Evolutionary conservation across 1,140 invertebrate species (phyloP).

Genomic region (Orussus abietinus): DNA sequence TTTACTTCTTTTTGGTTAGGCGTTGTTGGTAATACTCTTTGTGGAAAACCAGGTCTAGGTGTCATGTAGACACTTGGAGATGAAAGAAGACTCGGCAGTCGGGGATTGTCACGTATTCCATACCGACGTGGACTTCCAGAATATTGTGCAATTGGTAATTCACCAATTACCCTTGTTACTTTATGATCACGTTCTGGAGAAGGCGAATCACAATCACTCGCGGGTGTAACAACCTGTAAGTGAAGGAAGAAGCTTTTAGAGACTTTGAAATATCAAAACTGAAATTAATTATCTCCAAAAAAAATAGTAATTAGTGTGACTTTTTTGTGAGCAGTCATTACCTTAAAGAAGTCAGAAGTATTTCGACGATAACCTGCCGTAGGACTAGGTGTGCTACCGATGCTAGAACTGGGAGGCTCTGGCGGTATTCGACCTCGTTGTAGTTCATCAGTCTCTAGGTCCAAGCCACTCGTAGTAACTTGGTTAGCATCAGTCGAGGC

Average conservation of each 20-base stretch:
- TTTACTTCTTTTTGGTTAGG: conserved; percentile 48
- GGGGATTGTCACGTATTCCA: conserved; percentile 61
- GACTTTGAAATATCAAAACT: too few species aligned
- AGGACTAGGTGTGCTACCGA: conserved; percentile 49
- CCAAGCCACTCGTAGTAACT: conserved; percentile 28
- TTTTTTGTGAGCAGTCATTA: conserved; percentile 22
- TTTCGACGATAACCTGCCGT: conserved; percentile 49
- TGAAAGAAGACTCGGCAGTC: conserved; percentile 58
- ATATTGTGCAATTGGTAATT: conserved; percentile 85
- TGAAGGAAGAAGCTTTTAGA: conserved; percentile 5
- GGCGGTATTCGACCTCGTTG: conserved; percentile 38
- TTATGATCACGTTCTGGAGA: conserved; percentile 55
- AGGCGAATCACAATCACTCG: conserved; percentile 53
- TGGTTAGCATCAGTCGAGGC: conserved; percentile 26
- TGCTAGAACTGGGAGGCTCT: conserved; percentile 44
- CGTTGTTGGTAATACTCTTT: conserved; percentile 56
- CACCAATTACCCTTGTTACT: conserved; percentile 78
- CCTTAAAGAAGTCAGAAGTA: conserved; percentile 56
- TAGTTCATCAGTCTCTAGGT: conserved; percentile 35
- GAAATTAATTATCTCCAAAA: conserved; percentile 4
- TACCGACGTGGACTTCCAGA: conserved; percentile 87
- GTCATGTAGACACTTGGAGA: conserved; percentile 64
- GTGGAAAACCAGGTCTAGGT: conserved; percentile 70
- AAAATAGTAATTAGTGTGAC: conserved; percentile 5
- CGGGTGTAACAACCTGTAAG: conserved; percentile 50